phyloP scores from a whole-genome alignment of 1,140 invertebrate genomes.

The Helicoverpa zea region DNA sequence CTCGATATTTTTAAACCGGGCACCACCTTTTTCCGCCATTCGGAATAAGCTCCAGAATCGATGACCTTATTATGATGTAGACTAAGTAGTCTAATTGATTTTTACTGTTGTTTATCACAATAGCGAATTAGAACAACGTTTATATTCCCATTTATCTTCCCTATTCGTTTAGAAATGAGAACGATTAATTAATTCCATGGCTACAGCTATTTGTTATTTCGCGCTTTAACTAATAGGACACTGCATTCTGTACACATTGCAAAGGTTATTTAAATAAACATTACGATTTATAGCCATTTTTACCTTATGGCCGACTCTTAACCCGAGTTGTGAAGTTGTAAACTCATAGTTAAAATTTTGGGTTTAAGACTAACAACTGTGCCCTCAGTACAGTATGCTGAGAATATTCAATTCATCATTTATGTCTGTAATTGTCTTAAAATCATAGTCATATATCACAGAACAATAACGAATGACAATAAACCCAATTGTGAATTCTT shows the following conservation, averaged over 20 bases:
- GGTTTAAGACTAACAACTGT: too few species aligned
- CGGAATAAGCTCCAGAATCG: not conserved
- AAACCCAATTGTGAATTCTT: too few species aligned
- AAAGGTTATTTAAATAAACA: not conserved
- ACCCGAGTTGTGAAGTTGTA: too few species aligned
- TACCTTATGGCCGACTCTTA: too few species aligned
- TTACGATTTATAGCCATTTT: too few species aligned
- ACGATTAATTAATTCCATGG: slow-evolving; percentile 27
- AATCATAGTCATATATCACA: too few species aligned
- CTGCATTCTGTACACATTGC: not conserved
- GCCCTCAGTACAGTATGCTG: too few species aligned
- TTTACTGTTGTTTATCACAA: slow-evolving; percentile 18
- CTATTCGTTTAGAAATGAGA: slow-evolving; percentile 41
- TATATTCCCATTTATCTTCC: slow-evolving; percentile 9
- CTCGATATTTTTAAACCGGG: not conserved
- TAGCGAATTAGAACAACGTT: slow-evolving; percentile 33
- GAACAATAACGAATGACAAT: too few species aligned
- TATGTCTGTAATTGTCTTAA: too few species aligned
- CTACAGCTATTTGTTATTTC: slow-evolving; percentile 17
- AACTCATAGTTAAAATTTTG: too few species aligned
- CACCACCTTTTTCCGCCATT: not conserved
- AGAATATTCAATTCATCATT: too few species aligned
- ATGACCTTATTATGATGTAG: slow-evolving; percentile 1
- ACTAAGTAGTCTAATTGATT: slow-evolving; percentile 17
- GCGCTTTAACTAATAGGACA: slow-evolving; percentile 9